Evolutionary conservation across 2,888 invertebrate species (phyloP).

Genomic region (Pemphredon lugubris): DNA sequence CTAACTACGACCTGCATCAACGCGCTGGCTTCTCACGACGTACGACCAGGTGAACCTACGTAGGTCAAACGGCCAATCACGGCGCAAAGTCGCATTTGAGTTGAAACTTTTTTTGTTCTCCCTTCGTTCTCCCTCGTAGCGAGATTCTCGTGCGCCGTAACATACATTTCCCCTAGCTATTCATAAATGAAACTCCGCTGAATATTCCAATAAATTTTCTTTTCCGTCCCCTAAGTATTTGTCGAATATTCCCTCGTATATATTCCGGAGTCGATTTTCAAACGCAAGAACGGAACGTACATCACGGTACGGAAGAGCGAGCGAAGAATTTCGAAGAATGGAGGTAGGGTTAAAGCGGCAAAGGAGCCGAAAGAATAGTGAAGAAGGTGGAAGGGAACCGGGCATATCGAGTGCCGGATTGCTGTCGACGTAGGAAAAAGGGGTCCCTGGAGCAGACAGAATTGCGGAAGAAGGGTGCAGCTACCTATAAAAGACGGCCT

Average conservation of each 20-base stretch:
- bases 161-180: too few relatives aligned
- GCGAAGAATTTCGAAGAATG: slow-evolving; percentile 4
- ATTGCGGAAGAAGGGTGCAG: slow-evolving; percentile 41
- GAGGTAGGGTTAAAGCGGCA: slow-evolving; percentile 24
- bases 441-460: slow-evolving; percentile 23
- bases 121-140: too few relatives aligned
- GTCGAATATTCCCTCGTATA: background rate
- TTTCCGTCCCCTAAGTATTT: background rate
- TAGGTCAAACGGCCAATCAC: too few relatives aligned
- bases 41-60: too few relatives aligned
- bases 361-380: background rate
- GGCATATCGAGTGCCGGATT: slow-evolving; percentile 38
- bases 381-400: slow-evolving; percentile 24
- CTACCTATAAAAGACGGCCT: slow-evolving; percentile 45
- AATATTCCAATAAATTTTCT: background rate
- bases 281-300: background rate
- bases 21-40: background rate
- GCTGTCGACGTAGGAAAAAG: slow-evolving; percentile 38
- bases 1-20: slow-evolving; percentile 32
- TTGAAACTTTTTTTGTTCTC: too few relatives aligned
- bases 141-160: too few relatives aligned
- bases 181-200: background rate
- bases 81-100: background rate
- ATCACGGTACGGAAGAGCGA: slow-evolving; percentile 14
- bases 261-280: background rate